phyloP scores from a whole-genome alignment of 1,140 invertebrate species.

The Leptopilina clavipes region DNA sequence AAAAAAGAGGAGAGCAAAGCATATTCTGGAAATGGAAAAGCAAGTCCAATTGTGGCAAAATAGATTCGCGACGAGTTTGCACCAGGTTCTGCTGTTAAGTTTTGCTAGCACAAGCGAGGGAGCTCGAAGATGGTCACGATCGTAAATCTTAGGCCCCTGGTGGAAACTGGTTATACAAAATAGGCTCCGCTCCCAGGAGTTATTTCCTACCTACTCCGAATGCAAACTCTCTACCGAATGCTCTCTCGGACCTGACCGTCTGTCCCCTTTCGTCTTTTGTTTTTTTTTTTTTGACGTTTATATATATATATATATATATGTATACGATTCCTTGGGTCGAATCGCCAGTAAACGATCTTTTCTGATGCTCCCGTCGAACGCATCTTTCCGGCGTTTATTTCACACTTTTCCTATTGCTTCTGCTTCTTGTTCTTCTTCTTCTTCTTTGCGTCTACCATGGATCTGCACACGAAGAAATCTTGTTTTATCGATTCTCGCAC shows the following conservation, averaged over 20 bases:
- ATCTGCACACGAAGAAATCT: too few relatives aligned
- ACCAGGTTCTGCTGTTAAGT: slow-evolving; percentile 35
- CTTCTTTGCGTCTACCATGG: too few relatives aligned
- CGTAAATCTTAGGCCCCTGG: slow-evolving; percentile 66
- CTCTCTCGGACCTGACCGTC: background rate
- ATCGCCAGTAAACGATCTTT: background rate
- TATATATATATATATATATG: slow-evolving; percentile 39
- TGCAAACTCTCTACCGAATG: slow-evolving; percentile 58
- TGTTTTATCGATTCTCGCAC: too few relatives aligned
- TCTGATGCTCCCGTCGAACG: too few relatives aligned
- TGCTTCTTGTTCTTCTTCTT: too few relatives aligned
- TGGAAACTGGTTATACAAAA: slow-evolving; percentile 72
- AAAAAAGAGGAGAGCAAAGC: background rate
- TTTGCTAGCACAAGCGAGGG: slow-evolving; percentile 38
- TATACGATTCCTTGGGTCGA: too few relatives aligned
- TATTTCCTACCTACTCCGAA: slow-evolving; percentile 61
- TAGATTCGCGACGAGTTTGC: slow-evolving; percentile 39
- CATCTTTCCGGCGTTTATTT: too few relatives aligned
- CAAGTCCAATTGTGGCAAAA: background rate
- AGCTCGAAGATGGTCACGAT: slow-evolving; percentile 54
- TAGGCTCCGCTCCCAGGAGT: slow-evolving; percentile 64
- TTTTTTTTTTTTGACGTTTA: slow-evolving; percentile 6
- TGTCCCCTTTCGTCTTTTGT: slow-evolving; percentile 23
- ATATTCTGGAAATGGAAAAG: slow-evolving; percentile 19
- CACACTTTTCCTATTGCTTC: too few relatives aligned